Evolutionary conservation across 2,113 vertebrate species (phyloP), one percentile per base, ranked within the genome.

Genomic region (Neogale vison): DNA sequence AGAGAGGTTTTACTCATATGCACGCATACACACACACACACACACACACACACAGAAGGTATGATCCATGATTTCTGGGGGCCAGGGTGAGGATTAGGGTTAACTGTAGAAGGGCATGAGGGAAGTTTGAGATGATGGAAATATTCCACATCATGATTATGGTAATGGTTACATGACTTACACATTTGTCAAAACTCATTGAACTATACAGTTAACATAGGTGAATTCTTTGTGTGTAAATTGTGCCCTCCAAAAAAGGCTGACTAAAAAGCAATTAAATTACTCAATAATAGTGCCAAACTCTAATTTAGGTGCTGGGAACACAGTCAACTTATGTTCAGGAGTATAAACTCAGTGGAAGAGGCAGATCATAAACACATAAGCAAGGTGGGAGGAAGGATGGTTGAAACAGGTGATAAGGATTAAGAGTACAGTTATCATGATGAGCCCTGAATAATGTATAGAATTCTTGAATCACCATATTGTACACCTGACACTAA

Each of bases 211-310:
- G 7, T 93, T 80, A 80, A 34, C 79, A 55, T 20, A 50, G 20
- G 24, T 82, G 20, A 80, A 47, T 57, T 72, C n/a, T 88, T 84
- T 91, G 36, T 39, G 9, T 96, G 1, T 69, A 42, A 59, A 52
- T 93, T 79, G 59, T 81, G 7, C 5, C 20, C n/a, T 8, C 17
- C 8, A 5, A 6, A 20, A 57, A 85, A 88, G 4, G 0, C 39
- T 79, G 21, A 80, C 23, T 18, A 55, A 45, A 91, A 94, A 79
- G 6, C 67, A 93, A 52, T 86, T 20, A 86, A 52, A 82, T 95
- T 18, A 86, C 34, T 95, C 18, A 57, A 24, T 45, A 77, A 23
- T 20, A 63, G 21, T 57, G 1, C 21, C 29, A 67, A 15, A 18
- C 14, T 80, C 57, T 52, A 94, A 57, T 12, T 2, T 39, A 76